Base-by-base conservation (phyloP, 2,113 vertebrate genomes). In the Cisticola juncidis region DNA sequence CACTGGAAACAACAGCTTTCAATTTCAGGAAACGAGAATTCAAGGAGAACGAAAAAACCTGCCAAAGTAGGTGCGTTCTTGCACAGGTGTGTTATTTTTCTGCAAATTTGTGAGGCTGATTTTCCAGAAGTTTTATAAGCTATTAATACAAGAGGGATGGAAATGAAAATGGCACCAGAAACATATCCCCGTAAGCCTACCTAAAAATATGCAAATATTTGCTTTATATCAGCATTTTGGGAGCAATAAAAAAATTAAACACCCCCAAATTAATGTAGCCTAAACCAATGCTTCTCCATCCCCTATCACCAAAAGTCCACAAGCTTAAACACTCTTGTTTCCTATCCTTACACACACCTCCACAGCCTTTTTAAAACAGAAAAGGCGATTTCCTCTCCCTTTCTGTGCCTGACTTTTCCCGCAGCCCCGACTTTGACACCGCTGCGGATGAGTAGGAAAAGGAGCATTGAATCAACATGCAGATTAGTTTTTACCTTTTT, bases 331-430 rank as follows among this genome's bases (percentile, higher is more conserved):
- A 9, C n/a, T 90, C 64, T 26, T 6, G 24, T 83, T 94, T 64
- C 35, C 40, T 23, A 0, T 53, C 83, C 38, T 69, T 11, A 14
- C 60, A 18, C 20, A 2, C 48, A 56, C 36, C 50, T 66, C 58
- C 53, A 12, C 47, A 77, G 84, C 47, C 56, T 78, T 81, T 93
- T 68, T 45, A 31, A 44, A 54, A 58, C 21, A 6, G 64, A 48
- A 90, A 82, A 80, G 73, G 70, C 20, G 4, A 72, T 94, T 96
- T 95, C 91, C 78, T 91, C 62, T 88, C 81, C 74, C 71, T 90
- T 83, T 66, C 93, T 66, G 58, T 16, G 70, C 64, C 58, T 81
- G 28, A 19, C 54, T 66, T 42, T 40, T 64, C 78, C 84, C 1
- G 1, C 78, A 69, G 81, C 81, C 78, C 87, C 4, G 21, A 72